phyloP scores from a whole-genome alignment of 2,888 invertebrate genomes.

The Agrotis segetum region DNA sequence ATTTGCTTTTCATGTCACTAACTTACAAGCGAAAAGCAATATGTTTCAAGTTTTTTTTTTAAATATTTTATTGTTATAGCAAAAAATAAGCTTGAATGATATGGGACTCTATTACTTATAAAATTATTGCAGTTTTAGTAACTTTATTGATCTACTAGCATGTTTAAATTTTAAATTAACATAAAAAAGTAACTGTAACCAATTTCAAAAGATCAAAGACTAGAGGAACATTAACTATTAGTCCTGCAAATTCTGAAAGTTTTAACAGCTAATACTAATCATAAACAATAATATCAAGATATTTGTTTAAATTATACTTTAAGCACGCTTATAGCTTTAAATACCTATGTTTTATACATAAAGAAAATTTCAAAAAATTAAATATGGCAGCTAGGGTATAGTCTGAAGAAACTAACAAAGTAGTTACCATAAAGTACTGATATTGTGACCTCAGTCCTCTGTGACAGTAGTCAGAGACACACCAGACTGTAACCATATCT shows the following conservation, averaged over 20 bases:
- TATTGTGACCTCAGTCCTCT: slow-evolving; percentile 65
- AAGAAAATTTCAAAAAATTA: slow-evolving; percentile 73
- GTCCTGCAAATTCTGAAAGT: slow-evolving; percentile 55
- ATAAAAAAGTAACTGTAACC: slow-evolving; percentile 46
- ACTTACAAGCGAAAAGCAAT: slow-evolving; percentile 62
- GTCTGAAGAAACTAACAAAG: slow-evolving; percentile 70
- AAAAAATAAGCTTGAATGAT: slow-evolving; percentile 43
- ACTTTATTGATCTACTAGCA: slow-evolving; percentile 51
- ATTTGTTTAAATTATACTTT: slow-evolving; percentile 67
- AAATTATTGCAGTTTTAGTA: slow-evolving; percentile 46
- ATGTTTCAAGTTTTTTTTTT: slow-evolving; percentile 17
- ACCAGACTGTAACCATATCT: slow-evolving; percentile 64
- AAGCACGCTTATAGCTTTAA: slow-evolving; percentile 72
- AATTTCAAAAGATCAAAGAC: slow-evolving; percentile 64
- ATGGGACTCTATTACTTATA: slow-evolving; percentile 33
- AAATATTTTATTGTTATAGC: slow-evolving; percentile 25
- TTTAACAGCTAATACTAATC: slow-evolving; percentile 64
- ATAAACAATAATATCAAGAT: slow-evolving; percentile 61
- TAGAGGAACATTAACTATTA: slow-evolving; percentile 63
- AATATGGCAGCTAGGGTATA: slow-evolving; percentile 84
- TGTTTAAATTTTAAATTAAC: slow-evolving; percentile 51
- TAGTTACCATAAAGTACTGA: slow-evolving; percentile 65
- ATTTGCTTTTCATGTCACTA: slow-evolving; percentile 61
- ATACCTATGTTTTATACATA: slow-evolving; percentile 70
- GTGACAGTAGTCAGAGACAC: slow-evolving; percentile 58